A percentile compares a stretch with the other conserved stretches of the same genome.
phyloP scores from a whole-genome alignment of 1,140 invertebrate genomes.

The Tetragonula clypearis region DNA sequence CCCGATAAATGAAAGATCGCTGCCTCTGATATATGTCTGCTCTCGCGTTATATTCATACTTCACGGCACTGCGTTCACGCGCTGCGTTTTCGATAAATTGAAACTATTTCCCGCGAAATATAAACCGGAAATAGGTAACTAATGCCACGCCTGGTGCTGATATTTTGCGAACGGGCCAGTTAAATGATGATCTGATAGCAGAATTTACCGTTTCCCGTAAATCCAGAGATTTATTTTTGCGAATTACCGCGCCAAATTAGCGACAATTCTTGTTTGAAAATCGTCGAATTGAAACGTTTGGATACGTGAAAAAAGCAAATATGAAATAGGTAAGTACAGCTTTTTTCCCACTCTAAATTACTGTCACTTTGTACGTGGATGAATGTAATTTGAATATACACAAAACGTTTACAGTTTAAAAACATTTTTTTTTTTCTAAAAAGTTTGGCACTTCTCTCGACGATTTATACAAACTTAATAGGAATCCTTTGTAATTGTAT shows the following conservation, averaged over 20 bases:
- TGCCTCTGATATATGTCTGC: neutral
- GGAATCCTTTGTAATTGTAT: conserved; percentile 10
- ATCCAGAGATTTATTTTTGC: neutral
- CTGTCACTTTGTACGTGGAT: no score
- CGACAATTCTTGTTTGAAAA: neutral
- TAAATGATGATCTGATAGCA: neutral
- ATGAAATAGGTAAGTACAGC: neutral
- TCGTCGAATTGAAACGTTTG: neutral
- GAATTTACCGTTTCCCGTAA: neutral
- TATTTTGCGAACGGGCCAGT: neutral
- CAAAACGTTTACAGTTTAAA: neutral
- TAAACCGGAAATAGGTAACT: neutral
- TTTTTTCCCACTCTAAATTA: no score
- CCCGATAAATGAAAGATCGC: neutral
- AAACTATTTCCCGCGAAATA: neutral
- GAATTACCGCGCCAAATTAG: neutral
- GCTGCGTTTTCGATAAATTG: neutral
- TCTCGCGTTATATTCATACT: neutral
- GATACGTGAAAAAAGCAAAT: neutral
- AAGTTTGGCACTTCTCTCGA: conserved; percentile 62
- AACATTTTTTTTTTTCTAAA: conserved; percentile 19
- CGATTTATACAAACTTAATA: conserved; percentile 43
- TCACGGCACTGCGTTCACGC: neutral
- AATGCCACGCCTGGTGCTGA: neutral
- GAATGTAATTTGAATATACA: conserved; percentile 29